A percentile compares a stretch with the other conserved stretches of the same genome.
These are phyloP conservation scores for Adelognathus sp. DNA, from an alignment of 2,888 invertebrate genomes.

Conservation along the genomic window DNA sequence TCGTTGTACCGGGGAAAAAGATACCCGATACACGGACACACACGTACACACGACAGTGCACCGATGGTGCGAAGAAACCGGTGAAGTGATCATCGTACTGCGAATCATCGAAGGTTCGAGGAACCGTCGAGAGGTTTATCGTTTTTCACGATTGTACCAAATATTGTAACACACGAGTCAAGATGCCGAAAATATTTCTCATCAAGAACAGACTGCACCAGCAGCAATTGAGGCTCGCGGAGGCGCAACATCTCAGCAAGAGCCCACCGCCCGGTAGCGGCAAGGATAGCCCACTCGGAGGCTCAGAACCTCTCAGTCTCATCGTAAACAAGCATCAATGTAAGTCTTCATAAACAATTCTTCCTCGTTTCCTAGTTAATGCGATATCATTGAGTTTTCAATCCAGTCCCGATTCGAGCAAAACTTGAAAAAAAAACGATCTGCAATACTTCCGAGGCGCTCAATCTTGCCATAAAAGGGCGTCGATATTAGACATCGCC, in stretches of 20 bases:
- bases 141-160: conserved; percentile 15
- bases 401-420: too few relatives aligned
- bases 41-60: background rate
- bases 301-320: conserved; percentile 81
- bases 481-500: too few relatives aligned
- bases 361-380: too few relatives aligned
- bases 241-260: conserved; percentile 88
- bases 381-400: too few relatives aligned
- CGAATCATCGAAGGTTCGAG: conserved; percentile 21
- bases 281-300: conserved; percentile 78
- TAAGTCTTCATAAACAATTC: conserved; percentile 73
- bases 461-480: too few relatives aligned
- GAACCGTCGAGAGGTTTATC: background rate
- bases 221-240: conserved; percentile 93
- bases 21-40: conserved; percentile 2
- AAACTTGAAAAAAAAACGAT: too few relatives aligned
- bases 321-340: conserved; percentile 82
- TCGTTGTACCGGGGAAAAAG: conserved; percentile 21
- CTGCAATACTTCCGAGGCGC: too few relatives aligned
- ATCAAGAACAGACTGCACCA: conserved; percentile 95
- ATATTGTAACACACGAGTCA: conserved; percentile 61
- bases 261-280: conserved; percentile 76
- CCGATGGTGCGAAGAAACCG: conserved; percentile 46
- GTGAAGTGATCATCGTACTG: conserved; percentile 46
- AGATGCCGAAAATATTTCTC: conserved; percentile 96